Evolutionary conservation across 2,113 vertebrate species (phyloP).

Genomic region (Thalassarche chlororhynchos): DNA sequence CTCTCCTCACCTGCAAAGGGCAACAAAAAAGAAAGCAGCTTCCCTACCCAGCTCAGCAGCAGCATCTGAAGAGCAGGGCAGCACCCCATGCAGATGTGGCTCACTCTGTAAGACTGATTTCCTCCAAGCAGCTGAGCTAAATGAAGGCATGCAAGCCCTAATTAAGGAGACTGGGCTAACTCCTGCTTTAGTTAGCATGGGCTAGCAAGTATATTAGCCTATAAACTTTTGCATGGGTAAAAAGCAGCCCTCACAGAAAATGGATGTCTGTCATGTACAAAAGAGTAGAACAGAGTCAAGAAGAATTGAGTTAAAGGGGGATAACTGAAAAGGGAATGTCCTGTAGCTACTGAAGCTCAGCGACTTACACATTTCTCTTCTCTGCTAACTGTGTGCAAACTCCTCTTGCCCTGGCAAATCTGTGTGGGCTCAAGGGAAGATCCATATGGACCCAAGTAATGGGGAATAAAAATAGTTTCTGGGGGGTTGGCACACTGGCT

Average conservation of each 20-base stretch:
- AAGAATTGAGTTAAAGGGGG: background rate
- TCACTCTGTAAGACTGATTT: background rate
- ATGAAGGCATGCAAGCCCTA: background rate
- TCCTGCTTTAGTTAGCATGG: background rate
- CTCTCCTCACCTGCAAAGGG: background rate
- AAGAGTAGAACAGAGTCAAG: background rate
- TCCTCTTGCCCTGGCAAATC: background rate
- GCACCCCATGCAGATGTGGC: accelerated
- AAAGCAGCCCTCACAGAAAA: background rate
- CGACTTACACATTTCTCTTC: background rate
- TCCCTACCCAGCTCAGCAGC: background rate
- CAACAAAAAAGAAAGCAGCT: background rate
- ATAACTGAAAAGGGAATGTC: background rate
- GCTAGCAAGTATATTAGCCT: background rate
- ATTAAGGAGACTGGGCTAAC: background rate
- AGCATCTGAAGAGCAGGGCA: background rate
- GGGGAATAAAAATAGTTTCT: background rate
- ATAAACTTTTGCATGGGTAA: background rate
- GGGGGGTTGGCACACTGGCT: accelerated
- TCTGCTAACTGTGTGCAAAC: background rate
- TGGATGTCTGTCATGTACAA: background rate
- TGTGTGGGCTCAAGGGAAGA: background rate
- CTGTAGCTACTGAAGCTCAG: background rate
- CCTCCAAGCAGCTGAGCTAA: background rate
- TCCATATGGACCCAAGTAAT: background rate